Evolutionary conservation across 2,888 invertebrate genomes (phyloP), one percentile per base, ranked within the genome.

Genomic region (Ferrisia virgata): DNA sequence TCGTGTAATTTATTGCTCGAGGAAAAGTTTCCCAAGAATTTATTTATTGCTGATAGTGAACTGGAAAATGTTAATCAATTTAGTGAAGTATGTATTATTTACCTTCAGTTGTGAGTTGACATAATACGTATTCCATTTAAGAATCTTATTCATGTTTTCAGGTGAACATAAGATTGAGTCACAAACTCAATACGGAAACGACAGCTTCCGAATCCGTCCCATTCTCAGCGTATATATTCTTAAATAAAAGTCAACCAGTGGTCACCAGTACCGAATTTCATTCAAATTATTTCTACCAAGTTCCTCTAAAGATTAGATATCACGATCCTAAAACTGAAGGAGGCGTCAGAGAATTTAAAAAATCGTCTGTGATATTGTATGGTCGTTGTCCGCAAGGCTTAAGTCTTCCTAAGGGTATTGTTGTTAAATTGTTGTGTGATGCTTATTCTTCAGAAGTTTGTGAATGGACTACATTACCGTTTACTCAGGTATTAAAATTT

Each of bases 281-380:
- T 11, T 25, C 79, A 0, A 80, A 18, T 13, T 64, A 40, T n/a
- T 25, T 69, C 4, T 84, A 79, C 31, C n/a, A 11, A 31, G 22
- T 84, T 31, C 84, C 80, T 18, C 28, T 80, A 31, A 40, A 39
- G 9, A 72, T 84, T 5, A 53, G 84, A 31, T 79, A 79, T 64
- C 84, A 84, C 53, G 84, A 84, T 36, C 79, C 84, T 18, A 79
- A 84, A 64, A 69, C 25, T 4, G 84, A 79, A 33, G 84, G 84
- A 25, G 84, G 84, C 15, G 39, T 28, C n/a, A 47, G 79, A 40
- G 79, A 80, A 31, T 84, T 84, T 22, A 84, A 31, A 9, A 84
- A 79, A 64, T 31, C 78, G 15, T 33, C 53, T 22, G 58, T 58
- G 15, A 69, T 31, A 18, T 39, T 84, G 28, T 79, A 39, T 40